phyloP scores from a whole-genome alignment of 1,140 invertebrate genomes.

The Micrasema minimum region DNA sequence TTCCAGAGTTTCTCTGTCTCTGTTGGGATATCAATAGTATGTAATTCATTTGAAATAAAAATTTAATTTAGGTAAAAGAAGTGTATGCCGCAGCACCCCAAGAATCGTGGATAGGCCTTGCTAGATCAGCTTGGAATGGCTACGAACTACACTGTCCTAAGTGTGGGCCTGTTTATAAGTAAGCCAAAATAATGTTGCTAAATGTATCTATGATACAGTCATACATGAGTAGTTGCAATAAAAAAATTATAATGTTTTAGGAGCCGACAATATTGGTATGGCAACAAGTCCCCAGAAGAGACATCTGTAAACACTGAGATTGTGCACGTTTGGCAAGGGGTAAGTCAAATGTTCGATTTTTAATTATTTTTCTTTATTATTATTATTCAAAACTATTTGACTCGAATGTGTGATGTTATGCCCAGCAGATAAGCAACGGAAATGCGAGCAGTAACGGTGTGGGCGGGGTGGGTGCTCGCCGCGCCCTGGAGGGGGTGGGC shows the following conservation, averaged over 20 bases:
- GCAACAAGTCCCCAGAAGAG: slow-evolving; percentile 81
- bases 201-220: too few relatives aligned
- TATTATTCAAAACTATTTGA: background rate
- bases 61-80: slow-evolving; percentile 27
- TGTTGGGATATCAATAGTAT: background rate
- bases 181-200: too few relatives aligned
- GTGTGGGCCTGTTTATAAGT: slow-evolving; percentile 69
- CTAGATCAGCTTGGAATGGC: slow-evolving; percentile 85
- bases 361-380: too few relatives aligned
- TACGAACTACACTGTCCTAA: slow-evolving; percentile 83
- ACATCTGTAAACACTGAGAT: slow-evolving; percentile 64
- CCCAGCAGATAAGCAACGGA: slow-evolving; percentile 10
- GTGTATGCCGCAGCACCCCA: slow-evolving; percentile 34
- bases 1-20: too few relatives aligned
- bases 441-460: background rate
- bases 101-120: slow-evolving; percentile 74
- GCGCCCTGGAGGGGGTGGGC: slow-evolving; percentile 44
- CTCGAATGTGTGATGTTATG: background rate
- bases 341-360: background rate
- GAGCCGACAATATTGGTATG: slow-evolving; percentile 87
- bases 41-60: too few relatives aligned
- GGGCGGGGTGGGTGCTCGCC: slow-evolving; percentile 40
- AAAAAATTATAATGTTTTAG: slow-evolving; percentile 67
- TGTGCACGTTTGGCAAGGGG: slow-evolving; percentile 49
- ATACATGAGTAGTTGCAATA: too few relatives aligned